Percentiles rank a stretch among this genome's conserved stretches.
Evolutionary conservation across 2,888 invertebrate genomes (phyloP).

Genomic region (Cantharis nigra): DNA sequence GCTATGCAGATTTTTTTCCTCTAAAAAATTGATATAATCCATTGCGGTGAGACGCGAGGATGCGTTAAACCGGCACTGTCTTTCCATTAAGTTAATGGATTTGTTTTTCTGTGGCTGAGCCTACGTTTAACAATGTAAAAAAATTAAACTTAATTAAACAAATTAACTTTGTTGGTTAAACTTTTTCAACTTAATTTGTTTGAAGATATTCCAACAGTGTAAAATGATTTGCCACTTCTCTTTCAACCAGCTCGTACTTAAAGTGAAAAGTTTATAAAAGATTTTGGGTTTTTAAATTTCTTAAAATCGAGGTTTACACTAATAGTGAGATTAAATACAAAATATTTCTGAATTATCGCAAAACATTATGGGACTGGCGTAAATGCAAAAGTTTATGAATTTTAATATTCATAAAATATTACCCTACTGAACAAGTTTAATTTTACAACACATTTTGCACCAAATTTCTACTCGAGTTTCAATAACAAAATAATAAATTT

Average conservation of each 20-base stretch:
- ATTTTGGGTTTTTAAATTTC: background rate
- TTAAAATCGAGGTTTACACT: background rate
- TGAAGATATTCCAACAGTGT: background rate
- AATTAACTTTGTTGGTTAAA: background rate
- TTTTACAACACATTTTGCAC: background rate
- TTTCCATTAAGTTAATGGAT: background rate
- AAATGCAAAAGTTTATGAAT: background rate
- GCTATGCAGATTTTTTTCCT: background rate
- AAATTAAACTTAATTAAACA: background rate
- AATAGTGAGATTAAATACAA: background rate
- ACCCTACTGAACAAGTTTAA: background rate
- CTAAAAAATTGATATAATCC: background rate
- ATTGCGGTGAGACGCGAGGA: background rate
- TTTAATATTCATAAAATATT: background rate
- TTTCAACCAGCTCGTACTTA: background rate
- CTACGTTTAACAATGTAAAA: background rate
- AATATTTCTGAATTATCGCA: background rate
- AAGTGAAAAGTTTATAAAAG: background rate
- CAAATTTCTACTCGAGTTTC: background rate
- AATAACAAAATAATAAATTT: background rate
- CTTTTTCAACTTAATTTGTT: background rate
- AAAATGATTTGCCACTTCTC: background rate
- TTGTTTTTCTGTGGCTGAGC: background rate
- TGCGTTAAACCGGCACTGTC: background rate
- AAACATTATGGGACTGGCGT: background rate